Evolutionary conservation across 1,140 invertebrate genomes (phyloP).

Genomic region (Bombyx mandarina): DNA sequence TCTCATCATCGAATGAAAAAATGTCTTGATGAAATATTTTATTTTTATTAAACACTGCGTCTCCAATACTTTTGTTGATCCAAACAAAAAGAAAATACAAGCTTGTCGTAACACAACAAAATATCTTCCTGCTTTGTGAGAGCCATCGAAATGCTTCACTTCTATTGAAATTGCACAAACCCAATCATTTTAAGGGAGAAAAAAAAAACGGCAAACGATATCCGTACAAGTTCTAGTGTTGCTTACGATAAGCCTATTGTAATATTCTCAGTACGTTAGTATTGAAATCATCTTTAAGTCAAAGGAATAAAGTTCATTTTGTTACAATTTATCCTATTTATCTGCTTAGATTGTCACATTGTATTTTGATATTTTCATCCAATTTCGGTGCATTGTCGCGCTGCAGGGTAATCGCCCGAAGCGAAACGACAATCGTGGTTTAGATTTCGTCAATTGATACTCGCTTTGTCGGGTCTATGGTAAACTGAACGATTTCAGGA

Average conservation of each 20-base stretch:
- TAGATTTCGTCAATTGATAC: constrained; percentile 18
- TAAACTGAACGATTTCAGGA: too few species aligned
- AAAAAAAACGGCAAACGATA: constrained; percentile 32
- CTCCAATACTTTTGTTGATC: too few species aligned
- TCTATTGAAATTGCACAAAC: constrained; percentile 2
- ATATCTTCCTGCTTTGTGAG: constrained; percentile 1
- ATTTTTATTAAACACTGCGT: too few species aligned
- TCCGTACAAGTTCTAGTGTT: constrained; percentile 56
- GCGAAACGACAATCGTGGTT: constrained; percentile 33
- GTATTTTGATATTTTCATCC: constrained; percentile 69
- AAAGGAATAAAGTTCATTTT: constrained; percentile 17
- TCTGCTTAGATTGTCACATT: constrained; percentile 48
- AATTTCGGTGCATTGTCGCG: constrained; percentile 46
- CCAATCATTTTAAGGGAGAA: neutral
- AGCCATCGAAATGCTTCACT: constrained; percentile 2
- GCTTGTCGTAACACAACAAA: constrained; percentile 13
- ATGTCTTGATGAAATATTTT: too few species aligned
- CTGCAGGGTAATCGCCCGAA: constrained; percentile 54
- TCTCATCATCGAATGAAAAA: too few species aligned
- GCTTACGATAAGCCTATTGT: constrained; percentile 41
- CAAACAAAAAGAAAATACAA: constrained; percentile 1
- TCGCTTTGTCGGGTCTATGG: too few species aligned
- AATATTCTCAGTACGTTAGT: constrained; percentile 7
- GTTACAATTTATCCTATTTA: constrained; percentile 2
- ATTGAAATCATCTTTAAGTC: constrained; percentile 4